phyloP scores from a whole-genome alignment of 2,113 vertebrate genomes.

The Salminus brasiliensis region DNA sequence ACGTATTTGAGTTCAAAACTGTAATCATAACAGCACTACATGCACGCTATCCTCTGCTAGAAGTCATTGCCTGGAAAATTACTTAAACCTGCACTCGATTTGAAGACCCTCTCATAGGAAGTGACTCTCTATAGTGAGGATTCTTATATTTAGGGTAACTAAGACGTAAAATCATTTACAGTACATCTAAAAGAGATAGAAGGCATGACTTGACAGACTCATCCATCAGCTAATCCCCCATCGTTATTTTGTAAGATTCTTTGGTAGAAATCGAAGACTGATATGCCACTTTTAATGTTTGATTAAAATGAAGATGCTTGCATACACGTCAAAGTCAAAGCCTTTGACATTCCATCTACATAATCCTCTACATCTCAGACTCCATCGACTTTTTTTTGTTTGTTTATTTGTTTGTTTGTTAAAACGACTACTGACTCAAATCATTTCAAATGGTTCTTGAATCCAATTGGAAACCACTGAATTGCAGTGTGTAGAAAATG shows the following conservation, averaged over 20 bases:
- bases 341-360: background rate
- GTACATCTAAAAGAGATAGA: background rate
- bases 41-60: no score
- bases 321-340: background rate
- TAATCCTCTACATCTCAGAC: background rate
- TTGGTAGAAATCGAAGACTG: background rate
- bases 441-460: conserved; percentile 8
- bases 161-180: no score
- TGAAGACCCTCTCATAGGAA: no score
- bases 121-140: no score
- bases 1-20: no score
- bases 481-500: conserved; percentile 1
- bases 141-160: no score
- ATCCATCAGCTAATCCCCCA: background rate
- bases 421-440: background rate
- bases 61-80: no score
- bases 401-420: background rate
- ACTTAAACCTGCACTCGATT: no score
- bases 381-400: background rate
- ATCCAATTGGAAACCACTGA: background rate
- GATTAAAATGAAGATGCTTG: background rate
- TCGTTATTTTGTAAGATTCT: background rate
- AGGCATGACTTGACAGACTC: background rate
- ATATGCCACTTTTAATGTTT: background rate
- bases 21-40: no score